A percentile compares a stretch with the other conserved stretches of the same genome.
Conservation (phyloP, 2,888 invertebrate genomes). For the Holacanthella duospinosa region DNA sequence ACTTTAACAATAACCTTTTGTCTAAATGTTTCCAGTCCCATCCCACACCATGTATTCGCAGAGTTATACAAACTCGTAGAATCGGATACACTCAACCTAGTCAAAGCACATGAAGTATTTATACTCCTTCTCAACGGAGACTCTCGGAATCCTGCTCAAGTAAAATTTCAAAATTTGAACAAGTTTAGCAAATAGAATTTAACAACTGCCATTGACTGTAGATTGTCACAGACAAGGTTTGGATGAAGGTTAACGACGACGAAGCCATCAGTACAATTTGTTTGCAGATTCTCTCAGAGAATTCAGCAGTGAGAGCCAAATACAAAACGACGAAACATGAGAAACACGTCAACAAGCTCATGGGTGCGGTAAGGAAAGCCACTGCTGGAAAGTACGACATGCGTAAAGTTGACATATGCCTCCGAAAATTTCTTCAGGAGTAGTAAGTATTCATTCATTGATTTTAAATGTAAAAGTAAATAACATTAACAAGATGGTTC, state of each 20-base stretch:
- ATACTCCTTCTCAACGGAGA: slow-evolving; percentile 44
- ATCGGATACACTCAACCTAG: slow-evolving; percentile 52
- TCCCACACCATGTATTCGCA: slow-evolving; percentile 49
- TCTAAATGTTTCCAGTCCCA: slow-evolving; percentile 42
- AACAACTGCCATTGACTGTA: slow-evolving; percentile 22
- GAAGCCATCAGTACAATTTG: slow-evolving; percentile 53
- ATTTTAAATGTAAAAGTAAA: no score
- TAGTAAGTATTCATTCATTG: no score
- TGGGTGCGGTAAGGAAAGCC: slow-evolving; percentile 14
- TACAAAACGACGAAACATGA: slow-evolving; percentile 15
- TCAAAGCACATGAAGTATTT: slow-evolving; percentile 49
- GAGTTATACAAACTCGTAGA: slow-evolving; percentile 55
- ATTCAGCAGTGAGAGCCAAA: slow-evolving; percentile 52
- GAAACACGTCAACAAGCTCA: slow-evolving; percentile 23
- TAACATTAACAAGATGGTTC: no score
- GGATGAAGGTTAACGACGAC: slow-evolving; percentile 54
- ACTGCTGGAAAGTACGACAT: slow-evolving; percentile 25
- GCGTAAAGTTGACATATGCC: slow-evolving; percentile 19
- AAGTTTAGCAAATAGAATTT: neutral
- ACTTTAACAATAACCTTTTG: no score
- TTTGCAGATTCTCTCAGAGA: slow-evolving; percentile 51
- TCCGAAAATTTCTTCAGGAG: slow-evolving; percentile 15
- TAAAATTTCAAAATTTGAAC: slow-evolving; percentile 30
- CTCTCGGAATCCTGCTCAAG: slow-evolving; percentile 42
- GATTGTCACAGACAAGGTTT: slow-evolving; percentile 55